phyloP scores from a whole-genome alignment of 2,888 invertebrate genomes.

The Sminthurinus aureus region DNA sequence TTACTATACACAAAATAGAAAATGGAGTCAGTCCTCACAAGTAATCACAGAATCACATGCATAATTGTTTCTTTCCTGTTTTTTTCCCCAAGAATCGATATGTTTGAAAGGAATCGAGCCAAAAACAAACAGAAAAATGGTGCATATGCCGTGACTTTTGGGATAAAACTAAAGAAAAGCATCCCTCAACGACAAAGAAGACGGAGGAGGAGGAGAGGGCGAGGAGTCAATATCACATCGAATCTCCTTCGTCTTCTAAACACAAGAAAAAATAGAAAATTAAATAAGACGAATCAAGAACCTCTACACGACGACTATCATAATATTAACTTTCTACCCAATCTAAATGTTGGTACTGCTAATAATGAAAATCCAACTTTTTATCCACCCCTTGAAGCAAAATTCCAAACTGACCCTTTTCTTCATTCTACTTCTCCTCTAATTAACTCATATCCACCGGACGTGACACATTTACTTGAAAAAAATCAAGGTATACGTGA shows the following conservation, averaged over 20 bases:
- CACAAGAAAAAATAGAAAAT: background rate
- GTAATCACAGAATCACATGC: no score
- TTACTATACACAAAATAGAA: no score
- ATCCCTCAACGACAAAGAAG: background rate
- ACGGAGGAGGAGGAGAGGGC: no score
- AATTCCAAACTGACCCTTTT: background rate
- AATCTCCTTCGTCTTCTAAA: background rate
- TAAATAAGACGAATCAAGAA: background rate
- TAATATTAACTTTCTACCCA: background rate
- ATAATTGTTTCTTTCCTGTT: no score
- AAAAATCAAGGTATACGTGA: background rate
- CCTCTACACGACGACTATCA: background rate
- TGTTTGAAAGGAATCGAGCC: slow-evolving; percentile 11
- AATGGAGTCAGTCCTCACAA: no score
- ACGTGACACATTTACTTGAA: background rate
- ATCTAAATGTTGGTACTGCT: background rate
- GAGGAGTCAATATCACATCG: background rate
- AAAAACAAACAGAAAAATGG: background rate
- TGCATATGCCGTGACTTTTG: slow-evolving; percentile 14
- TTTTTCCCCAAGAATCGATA: background rate
- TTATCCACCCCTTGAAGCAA: background rate
- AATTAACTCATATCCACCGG: background rate
- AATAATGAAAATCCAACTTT: background rate
- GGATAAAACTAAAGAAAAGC: background rate
- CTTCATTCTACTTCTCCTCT: background rate